A percentile compares a stretch with the other conserved stretches of the same genome.
phyloP scores from a whole-genome alignment of 2,888 invertebrate genomes.

The Diaperis boleti region DNA sequence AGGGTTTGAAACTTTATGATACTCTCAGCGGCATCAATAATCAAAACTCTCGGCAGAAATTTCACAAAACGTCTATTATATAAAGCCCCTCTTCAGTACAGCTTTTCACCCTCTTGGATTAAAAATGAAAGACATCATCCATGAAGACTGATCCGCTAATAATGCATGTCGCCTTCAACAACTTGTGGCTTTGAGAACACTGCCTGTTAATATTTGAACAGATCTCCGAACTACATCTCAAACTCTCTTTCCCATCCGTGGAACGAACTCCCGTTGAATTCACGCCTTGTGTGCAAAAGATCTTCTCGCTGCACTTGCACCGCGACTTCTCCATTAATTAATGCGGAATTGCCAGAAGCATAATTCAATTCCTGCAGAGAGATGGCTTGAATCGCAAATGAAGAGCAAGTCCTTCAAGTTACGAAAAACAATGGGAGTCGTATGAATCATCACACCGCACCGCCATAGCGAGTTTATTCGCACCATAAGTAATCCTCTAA shows the following conservation, averaged over 20 bases:
- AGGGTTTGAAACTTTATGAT: too few species aligned
- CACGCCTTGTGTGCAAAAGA: not conserved
- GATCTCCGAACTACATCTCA: constrained; percentile 37
- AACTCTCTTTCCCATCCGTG: constrained; percentile 38
- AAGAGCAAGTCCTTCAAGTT: not conserved
- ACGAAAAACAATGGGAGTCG: not conserved
- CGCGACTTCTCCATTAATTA: constrained; percentile 11
- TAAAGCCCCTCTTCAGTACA: too few species aligned
- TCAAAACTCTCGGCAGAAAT: too few species aligned
- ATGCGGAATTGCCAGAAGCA: not conserved
- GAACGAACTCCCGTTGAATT: constrained; percentile 1
- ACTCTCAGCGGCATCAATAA: not conserved
- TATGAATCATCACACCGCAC: constrained; percentile 2
- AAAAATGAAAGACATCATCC: constrained; percentile 28
- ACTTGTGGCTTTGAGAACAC: constrained; percentile 43
- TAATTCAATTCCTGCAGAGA: not conserved
- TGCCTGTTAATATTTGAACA: constrained; percentile 48
- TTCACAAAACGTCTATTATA: too few species aligned
- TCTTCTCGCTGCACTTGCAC: not conserved
- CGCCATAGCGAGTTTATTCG: constrained; percentile 11
- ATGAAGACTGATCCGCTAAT: constrained; percentile 43
- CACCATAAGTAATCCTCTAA: constrained; percentile 37
- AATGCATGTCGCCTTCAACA: constrained; percentile 42
- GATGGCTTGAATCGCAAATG: not conserved
- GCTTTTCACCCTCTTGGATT: constrained; percentile 3